Evolutionary conservation across 1,140 invertebrate species (phyloP), one percentile per base, ranked within the genome.

Genomic region (Pseudomyrmex gracilis): DNA sequence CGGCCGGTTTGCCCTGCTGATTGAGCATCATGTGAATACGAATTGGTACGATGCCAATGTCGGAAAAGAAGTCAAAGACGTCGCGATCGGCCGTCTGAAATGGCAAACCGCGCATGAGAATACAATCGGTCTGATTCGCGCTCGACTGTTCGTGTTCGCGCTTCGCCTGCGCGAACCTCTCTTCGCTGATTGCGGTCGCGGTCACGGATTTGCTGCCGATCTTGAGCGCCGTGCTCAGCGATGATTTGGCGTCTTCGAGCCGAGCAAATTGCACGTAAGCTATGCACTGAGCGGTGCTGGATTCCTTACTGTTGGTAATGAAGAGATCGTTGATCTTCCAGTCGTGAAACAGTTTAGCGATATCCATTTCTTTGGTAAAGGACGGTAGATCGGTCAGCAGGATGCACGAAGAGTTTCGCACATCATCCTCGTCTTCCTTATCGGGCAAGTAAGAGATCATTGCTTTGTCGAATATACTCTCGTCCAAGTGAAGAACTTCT

Each of bases 11-110:
- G 2, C 96, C 96, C 60, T 95, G 95, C 8, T 95, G 92, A 85
- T 96, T 97, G 13, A 96, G 94, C 92, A 98, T 95, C 78, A 98
- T 95, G 89, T 98, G 97, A 80, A 98, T 97, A 80, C 97, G 95
- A 43, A 95, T 95, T 0, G 98, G 97, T 0, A 96, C 95, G 2
- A 98, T 94, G 12, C 96, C 96, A 20, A 97, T 96, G 61, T 97
- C 96, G 0, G 96, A 96, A 85, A 98, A 97, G 87, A 98, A 98
- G 63, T 98, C 97, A 0, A 96, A 95, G 24, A 98, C 96, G 83
- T 98, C 97, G 7, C 96, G 94, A 67, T 98, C 97, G 8, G 95
- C 96, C 0, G 97, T 96, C 43, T 96, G 95, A 58, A 95, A 95
- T 0, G 97, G 97, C n/a, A 98, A 92, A 34, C 97, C 96, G 63